A percentile compares a stretch with the other conserved stretches of the same genome.
Evolutionary conservation across 2,113 vertebrate genomes (phyloP).

Genomic region (Pteropus alecto): DNA sequence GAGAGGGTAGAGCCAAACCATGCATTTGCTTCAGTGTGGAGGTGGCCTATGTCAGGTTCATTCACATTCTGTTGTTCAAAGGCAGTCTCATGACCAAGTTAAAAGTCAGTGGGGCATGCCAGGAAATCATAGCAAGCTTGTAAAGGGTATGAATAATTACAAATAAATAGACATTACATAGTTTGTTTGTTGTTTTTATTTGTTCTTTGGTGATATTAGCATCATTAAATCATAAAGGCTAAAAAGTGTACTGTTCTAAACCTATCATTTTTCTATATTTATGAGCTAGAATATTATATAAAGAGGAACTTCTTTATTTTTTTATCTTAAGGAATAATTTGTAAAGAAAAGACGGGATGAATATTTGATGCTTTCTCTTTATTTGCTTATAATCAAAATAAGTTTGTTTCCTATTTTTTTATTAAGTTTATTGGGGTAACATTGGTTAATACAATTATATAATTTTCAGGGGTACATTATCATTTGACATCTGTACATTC

Average conservation of each 20-base stretch:
- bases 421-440: too few relatives aligned
- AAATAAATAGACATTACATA: neutral
- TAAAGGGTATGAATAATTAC: neutral
- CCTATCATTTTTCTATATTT: neutral
- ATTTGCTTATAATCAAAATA: neutral
- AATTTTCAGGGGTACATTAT: too few relatives aligned
- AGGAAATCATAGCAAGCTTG: neutral
- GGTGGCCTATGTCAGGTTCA: neutral
- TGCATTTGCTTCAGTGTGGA: neutral
- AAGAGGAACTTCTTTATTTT: neutral
- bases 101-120: neutral
- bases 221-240: neutral
- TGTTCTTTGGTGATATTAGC: neutral
- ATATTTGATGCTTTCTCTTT: neutral
- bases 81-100: neutral
- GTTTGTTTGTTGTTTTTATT: neutral
- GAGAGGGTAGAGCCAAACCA: neutral
- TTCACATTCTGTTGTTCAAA: neutral
- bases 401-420: neutral
- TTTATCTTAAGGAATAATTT: constrained; percentile 20
- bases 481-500: too few relatives aligned
- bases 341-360: neutral
- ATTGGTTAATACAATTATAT: too few relatives aligned
- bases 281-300: neutral
- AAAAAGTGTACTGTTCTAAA: neutral